These are phyloP conservation scores for Papilio xuthus DNA, from an alignment of 1,140 invertebrate species.

Conservation along the genomic window DNA sequence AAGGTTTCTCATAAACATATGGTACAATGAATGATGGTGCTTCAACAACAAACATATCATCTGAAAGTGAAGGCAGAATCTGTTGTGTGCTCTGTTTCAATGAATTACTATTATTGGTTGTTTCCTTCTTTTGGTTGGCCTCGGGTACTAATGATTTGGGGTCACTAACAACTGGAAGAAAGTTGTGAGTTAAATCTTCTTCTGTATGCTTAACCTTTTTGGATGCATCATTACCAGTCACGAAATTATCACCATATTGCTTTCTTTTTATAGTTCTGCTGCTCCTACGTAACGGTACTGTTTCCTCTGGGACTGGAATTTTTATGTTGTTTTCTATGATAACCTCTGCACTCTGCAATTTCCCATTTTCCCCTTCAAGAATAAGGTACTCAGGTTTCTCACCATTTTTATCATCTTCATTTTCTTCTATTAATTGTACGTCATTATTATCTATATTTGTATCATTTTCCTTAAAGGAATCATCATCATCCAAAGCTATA, in stretches of 20 bases:
- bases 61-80: slow-evolving; percentile 89
- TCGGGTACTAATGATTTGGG: slow-evolving; percentile 85
- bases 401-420: slow-evolving; percentile 48
- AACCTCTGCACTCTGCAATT: slow-evolving; percentile 59
- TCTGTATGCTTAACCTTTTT: slow-evolving; percentile 85
- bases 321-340: slow-evolving; percentile 54
- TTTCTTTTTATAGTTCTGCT: slow-evolving; percentile 85
- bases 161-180: slow-evolving; percentile 86
- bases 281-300: slow-evolving; percentile 83
- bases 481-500: slow-evolving; percentile 48
- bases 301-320: slow-evolving; percentile 48
- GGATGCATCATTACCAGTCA: slow-evolving; percentile 83
- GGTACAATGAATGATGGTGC: slow-evolving; percentile 95
- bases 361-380: slow-evolving; percentile 58
- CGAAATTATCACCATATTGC: slow-evolving; percentile 84
- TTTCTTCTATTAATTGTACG: slow-evolving; percentile 51
- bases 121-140: slow-evolving; percentile 86
- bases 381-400: slow-evolving; percentile 47
- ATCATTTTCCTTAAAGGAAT: slow-evolving; percentile 47
- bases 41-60: slow-evolving; percentile 95
- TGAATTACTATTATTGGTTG: slow-evolving; percentile 70
- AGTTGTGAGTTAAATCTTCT: slow-evolving; percentile 82
- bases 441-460: slow-evolving; percentile 50
- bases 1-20: slow-evolving; percentile 95
- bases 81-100: slow-evolving; percentile 69